Conservation (phyloP, 2,113 vertebrate species). For the Numenius arquata region DNA sequence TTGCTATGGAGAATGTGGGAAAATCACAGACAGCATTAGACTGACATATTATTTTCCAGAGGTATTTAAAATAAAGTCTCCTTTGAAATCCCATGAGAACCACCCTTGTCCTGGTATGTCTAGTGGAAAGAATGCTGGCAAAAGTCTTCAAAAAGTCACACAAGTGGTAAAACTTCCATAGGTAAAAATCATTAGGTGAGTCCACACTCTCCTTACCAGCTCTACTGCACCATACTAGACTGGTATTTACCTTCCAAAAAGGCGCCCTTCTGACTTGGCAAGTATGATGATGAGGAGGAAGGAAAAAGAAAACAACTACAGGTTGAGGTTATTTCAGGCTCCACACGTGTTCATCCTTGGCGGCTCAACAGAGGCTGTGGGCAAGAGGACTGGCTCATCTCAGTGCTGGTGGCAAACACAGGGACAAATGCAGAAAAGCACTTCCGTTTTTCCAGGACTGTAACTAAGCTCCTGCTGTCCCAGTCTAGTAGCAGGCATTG, state of each 20-base stretch:
- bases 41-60: neutral
- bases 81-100: neutral
- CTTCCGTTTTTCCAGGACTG: neutral
- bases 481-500: neutral
- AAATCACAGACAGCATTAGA: neutral
- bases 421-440: neutral
- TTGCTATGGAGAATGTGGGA: conserved; percentile 4
- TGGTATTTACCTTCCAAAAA: neutral
- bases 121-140: neutral
- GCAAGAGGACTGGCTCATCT: neutral
- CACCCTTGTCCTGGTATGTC: neutral
- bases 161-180: neutral
- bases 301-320: neutral
- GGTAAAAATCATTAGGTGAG: neutral
- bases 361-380: neutral
- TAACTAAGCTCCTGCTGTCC: neutral
- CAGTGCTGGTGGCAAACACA: neutral
- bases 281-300: neutral
- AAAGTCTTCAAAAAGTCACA: neutral
- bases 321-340: neutral
- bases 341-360: neutral
- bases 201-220: neutral
- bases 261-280: neutral
- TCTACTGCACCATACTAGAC: neutral
- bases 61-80: conserved; percentile 31